A percentile compares a stretch with the other conserved stretches of the same genome.
Evolutionary conservation across 1,140 invertebrate genomes (phyloP).

Genomic region (Monochamus saltuarius): DNA sequence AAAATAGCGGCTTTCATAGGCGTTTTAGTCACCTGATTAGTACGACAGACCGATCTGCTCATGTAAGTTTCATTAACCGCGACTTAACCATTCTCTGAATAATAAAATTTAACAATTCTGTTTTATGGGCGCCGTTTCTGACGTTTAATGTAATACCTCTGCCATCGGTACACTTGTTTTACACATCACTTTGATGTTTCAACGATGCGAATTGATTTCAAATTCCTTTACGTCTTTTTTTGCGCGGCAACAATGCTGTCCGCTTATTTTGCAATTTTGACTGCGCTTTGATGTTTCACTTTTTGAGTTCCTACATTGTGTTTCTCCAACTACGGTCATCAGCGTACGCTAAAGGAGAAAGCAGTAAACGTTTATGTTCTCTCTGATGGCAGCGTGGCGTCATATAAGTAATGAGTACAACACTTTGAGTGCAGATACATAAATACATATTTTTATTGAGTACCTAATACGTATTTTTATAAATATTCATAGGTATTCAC

Average conservation of each 20-base stretch:
- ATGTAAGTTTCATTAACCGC: constrained; percentile 42
- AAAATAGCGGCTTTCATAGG: constrained; percentile 42
- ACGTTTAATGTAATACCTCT: constrained; percentile 34
- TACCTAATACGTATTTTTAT: too few relatives aligned
- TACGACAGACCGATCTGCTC: constrained; percentile 23
- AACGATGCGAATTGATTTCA: constrained; percentile 37
- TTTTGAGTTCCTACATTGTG: constrained; percentile 2
- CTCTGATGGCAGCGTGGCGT: too few relatives aligned
- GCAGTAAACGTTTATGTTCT: too few relatives aligned
- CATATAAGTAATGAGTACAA: too few relatives aligned
- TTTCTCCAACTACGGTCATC: not conserved
- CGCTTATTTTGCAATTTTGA: constrained; percentile 3
- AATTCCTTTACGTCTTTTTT: constrained; percentile 27
- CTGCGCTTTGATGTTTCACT: constrained; percentile 12
- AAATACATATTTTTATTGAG: too few relatives aligned
- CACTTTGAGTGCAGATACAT: too few relatives aligned
- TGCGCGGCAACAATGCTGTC: constrained; percentile 1
- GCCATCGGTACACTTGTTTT: constrained; percentile 41
- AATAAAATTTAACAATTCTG: constrained; percentile 45
- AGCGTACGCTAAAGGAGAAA: too few relatives aligned
- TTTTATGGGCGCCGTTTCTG: constrained; percentile 37
- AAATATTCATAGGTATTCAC: too few relatives aligned
- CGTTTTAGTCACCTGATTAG: constrained; percentile 50
- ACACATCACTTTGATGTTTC: constrained; percentile 40
- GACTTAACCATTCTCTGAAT: constrained; percentile 36